Evolutionary conservation across 2,888 invertebrate genomes (phyloP).

Genomic region (Caenorhabditis sp.): DNA sequence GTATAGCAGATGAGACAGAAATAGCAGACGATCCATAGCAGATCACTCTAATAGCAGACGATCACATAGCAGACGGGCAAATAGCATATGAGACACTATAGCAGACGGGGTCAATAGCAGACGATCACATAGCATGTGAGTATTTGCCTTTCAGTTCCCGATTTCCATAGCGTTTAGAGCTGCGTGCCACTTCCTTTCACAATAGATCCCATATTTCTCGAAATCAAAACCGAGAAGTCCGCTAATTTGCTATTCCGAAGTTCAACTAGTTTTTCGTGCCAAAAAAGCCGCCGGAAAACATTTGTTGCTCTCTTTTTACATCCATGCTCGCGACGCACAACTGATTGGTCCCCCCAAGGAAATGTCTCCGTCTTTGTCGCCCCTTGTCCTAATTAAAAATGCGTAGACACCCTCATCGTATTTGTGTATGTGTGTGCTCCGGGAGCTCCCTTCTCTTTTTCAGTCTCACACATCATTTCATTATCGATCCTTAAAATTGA

Average conservation of each 20-base stretch:
- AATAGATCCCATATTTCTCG: too few relatives aligned
- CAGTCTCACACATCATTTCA: slow-evolving; percentile 21
- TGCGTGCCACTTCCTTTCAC: neutral
- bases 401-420: slow-evolving; percentile 45
- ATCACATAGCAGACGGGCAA: too few relatives aligned
- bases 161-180: too few relatives aligned
- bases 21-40: too few relatives aligned
- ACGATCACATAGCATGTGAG: too few relatives aligned
- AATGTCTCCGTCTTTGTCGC: slow-evolving; percentile 43
- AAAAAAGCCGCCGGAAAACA: slow-evolving; percentile 10
- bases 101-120: too few relatives aligned
- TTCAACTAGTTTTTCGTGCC: neutral
- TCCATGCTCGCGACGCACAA: slow-evolving; percentile 16
- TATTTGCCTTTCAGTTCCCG: neutral
- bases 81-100: too few relatives aligned
- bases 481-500: slow-evolving; percentile 32
- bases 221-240: too few relatives aligned
- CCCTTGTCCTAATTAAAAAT: slow-evolving; percentile 53
- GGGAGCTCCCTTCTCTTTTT: slow-evolving; percentile 19
- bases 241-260: neutral
- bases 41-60: too few relatives aligned
- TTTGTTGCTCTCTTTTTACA: slow-evolving; percentile 9
- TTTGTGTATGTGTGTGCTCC: slow-evolving; percentile 31
- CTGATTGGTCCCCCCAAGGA: slow-evolving; percentile 42
- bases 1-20: too few relatives aligned